Conservation (phyloP, 2,113 vertebrate species). For the Ictalurus furcatus region DNA sequence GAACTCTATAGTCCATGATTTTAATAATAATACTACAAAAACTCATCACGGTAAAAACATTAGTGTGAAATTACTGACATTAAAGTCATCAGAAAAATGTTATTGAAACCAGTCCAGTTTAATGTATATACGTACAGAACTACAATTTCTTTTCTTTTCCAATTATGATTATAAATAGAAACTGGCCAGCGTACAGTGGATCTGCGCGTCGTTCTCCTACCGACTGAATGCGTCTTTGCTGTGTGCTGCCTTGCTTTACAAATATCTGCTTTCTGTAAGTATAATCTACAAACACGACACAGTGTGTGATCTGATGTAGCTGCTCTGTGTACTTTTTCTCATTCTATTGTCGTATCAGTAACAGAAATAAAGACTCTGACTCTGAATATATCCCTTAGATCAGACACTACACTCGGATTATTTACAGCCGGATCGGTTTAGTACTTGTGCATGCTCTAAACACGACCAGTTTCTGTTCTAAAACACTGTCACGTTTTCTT, state of each 20-base stretch:
- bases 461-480: neutral
- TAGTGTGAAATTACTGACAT: neutral
- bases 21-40: neutral
- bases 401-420: neutral
- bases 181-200: slow-evolving; percentile 27
- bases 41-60: neutral
- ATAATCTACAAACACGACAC: neutral
- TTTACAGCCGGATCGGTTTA: neutral
- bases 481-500: neutral
- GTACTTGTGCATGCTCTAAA: neutral
- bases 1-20: neutral
- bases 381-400: neutral
- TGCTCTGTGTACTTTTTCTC: neutral
- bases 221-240: slow-evolving; percentile 9
- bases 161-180: neutral
- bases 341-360: neutral
- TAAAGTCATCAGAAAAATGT: neutral
- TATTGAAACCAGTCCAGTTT: neutral
- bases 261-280: slow-evolving; percentile 27
- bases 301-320: neutral
- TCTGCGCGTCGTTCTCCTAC: slow-evolving; percentile 22
- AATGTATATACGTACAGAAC: neutral
- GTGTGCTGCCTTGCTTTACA: neutral
- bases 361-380: neutral
- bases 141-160: neutral